phyloP scores from a whole-genome alignment of 2,888 invertebrate genomes.

The Nyleta sp. region DNA sequence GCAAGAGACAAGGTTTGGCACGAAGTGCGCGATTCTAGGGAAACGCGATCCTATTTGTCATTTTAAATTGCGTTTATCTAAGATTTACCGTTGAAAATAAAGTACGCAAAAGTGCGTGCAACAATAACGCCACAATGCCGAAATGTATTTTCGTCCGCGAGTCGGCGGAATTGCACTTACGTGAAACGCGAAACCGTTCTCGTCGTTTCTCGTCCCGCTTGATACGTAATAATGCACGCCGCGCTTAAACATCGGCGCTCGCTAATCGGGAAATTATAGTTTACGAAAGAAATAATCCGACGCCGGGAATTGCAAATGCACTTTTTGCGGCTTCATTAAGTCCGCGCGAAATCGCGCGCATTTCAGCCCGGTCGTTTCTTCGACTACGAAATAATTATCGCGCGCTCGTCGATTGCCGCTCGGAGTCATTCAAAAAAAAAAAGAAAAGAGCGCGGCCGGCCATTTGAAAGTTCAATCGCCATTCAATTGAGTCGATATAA shows the following conservation, averaged over 20 bases:
- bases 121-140: constrained; percentile 50
- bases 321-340: constrained; percentile 28
- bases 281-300: constrained; percentile 33
- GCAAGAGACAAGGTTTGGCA: constrained; percentile 49
- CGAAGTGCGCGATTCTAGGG: constrained; percentile 41
- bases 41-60: constrained; percentile 57
- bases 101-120: constrained; percentile 24
- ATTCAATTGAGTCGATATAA: constrained; percentile 31
- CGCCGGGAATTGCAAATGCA: constrained; percentile 36
- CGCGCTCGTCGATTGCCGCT: constrained; percentile 10
- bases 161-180: constrained; percentile 7
- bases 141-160: constrained; percentile 45
- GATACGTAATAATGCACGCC: constrained; percentile 4
- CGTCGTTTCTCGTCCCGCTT: background rate
- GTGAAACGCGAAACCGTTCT: constrained; percentile 23
- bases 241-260: constrained; percentile 19
- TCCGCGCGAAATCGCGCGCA: background rate
- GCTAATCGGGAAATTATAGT: constrained; percentile 44
- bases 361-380: constrained; percentile 1
- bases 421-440: constrained; percentile 33
- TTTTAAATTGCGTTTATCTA: constrained; percentile 58
- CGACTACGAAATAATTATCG: constrained; percentile 24
- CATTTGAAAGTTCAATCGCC: constrained; percentile 43
- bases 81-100: constrained; percentile 50
- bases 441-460: no score